Conservation (phyloP, 2,888 invertebrate species). For the Muschampia staudingeri region DNA sequence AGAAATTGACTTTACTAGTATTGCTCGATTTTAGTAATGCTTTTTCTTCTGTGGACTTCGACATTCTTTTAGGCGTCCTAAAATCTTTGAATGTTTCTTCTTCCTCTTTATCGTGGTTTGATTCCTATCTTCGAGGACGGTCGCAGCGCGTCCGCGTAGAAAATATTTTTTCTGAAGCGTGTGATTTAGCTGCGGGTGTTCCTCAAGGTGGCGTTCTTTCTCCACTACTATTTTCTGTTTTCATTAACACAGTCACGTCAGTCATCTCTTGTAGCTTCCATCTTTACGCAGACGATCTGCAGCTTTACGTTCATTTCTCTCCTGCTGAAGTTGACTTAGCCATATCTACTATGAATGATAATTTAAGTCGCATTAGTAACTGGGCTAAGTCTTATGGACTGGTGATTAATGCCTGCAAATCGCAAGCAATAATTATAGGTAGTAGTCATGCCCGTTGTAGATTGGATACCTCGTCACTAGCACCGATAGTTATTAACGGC, state of each 20-base stretch:
- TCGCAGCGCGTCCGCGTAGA: background rate
- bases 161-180: background rate
- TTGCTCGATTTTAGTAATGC: background rate
- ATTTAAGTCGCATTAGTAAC: background rate
- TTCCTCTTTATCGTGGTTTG: background rate
- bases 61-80: background rate
- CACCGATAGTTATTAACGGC: no score
- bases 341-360: conserved; percentile 13
- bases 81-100: background rate
- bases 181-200: background rate
- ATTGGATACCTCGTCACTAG: no score
- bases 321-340: background rate
- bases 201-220: background rate
- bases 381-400: conserved; percentile 31
- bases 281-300: no score
- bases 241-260: no score
- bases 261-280: no score
- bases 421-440: background rate
- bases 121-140: conserved; percentile 8
- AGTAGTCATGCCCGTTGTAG: no score
- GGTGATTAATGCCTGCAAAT: conserved; percentile 6
- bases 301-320: no score
- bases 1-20: background rate
- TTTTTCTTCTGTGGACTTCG: background rate
- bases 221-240: background rate